These are phyloP conservation scores for Xiphophorus couchianus DNA, from an alignment of 2,113 vertebrate species.

Conservation along the genomic window DNA sequence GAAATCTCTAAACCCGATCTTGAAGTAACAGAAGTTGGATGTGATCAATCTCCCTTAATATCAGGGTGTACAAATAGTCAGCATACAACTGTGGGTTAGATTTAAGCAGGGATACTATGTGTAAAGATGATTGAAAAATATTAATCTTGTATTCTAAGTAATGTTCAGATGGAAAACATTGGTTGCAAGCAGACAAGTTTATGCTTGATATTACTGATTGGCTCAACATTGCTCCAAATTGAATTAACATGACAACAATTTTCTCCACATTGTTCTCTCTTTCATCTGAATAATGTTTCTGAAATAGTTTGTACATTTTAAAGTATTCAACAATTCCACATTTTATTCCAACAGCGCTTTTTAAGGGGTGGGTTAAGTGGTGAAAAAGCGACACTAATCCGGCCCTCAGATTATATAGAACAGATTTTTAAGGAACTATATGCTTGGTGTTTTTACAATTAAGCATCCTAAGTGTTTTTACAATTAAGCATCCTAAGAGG, in stretches of 20 bases:
- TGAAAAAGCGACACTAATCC: not conserved
- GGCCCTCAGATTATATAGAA: not conserved
- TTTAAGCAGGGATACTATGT: not conserved
- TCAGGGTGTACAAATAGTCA: not conserved
- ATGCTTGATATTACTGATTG: not conserved
- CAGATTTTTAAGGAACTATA: not conserved
- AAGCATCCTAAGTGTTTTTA: not conserved
- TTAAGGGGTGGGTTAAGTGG: not conserved
- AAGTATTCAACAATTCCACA: not conserved
- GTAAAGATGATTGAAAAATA: not conserved
- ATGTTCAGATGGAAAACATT: not conserved
- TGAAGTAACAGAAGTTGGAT: not conserved
- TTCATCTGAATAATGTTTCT: not conserved
- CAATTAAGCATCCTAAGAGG: not conserved
- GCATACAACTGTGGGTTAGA: not conserved
- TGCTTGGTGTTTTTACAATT: not conserved
- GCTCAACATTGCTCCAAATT: no score
- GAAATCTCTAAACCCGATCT: not conserved
- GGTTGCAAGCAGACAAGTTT: not conserved
- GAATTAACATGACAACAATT: not conserved
- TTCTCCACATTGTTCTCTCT: not conserved
- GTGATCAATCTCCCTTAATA: not conserved
- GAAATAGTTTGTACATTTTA: not conserved
- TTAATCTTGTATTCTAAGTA: not conserved
- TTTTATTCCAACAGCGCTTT: not conserved